phyloP scores from a whole-genome alignment of 2,888 invertebrate genomes.

The Pandemis corylana region DNA sequence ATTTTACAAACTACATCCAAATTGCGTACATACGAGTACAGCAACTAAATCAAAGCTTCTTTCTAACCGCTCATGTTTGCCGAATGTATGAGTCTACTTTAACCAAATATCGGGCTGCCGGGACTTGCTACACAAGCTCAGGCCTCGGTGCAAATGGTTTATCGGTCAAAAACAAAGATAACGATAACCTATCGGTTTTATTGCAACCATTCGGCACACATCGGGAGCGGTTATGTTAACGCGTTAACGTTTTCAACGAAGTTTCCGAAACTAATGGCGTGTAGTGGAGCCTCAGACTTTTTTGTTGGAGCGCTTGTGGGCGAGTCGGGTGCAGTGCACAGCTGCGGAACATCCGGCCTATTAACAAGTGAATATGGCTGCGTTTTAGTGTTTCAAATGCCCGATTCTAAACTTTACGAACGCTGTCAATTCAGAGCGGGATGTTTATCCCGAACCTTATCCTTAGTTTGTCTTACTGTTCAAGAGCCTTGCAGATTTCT shows the following conservation, averaged over 20 bases:
- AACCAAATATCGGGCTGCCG: constrained; percentile 27
- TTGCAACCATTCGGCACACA: constrained; percentile 56
- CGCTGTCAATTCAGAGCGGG: constrained; percentile 5
- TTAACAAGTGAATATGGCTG: constrained; percentile 45
- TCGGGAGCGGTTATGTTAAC: constrained; percentile 48
- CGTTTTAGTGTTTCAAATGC: constrained; percentile 49
- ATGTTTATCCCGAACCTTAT: constrained; percentile 5
- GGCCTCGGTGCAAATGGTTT: constrained; percentile 54
- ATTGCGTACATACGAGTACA: neutral
- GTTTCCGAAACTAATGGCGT: constrained; percentile 35
- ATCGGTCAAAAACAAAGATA: constrained; percentile 60
- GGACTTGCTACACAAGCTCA: constrained; percentile 42
- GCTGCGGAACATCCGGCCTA: constrained; percentile 73
- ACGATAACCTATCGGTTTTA: constrained; percentile 54
- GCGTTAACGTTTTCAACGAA: constrained; percentile 37
- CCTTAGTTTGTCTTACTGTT: neutral
- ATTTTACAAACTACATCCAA: constrained; percentile 23
- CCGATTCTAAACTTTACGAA: constrained; percentile 16
- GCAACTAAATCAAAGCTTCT: neutral
- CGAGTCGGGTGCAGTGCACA: constrained; percentile 63
- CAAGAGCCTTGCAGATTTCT: neutral
- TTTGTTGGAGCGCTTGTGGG: constrained; percentile 52
- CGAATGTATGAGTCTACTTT: neutral
- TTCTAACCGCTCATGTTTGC: neutral
- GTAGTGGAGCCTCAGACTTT: constrained; percentile 45